Percentiles rank a stretch among this genome's conserved stretches.
phyloP scores from a whole-genome alignment of 2,113 vertebrate species.

The Ursus arctos region DNA sequence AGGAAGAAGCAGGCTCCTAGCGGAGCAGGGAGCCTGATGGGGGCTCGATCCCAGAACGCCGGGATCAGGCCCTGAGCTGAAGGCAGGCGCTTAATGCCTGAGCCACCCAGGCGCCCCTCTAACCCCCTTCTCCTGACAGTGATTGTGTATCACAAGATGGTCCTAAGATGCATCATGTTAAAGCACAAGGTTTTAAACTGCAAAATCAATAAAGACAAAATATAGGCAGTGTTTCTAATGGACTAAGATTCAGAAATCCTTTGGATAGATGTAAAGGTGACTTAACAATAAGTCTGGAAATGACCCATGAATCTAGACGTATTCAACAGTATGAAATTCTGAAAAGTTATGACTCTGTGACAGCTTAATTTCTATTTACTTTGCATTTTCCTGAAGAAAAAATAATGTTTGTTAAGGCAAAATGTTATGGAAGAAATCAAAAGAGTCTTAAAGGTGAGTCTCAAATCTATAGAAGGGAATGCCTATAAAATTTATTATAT shows the following conservation, averaged over 20 bases:
- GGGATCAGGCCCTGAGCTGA: no score
- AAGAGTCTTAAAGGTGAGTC: not conserved
- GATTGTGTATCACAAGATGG: not conserved
- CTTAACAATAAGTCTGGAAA: not conserved
- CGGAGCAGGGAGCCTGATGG: no score
- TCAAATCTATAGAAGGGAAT: not conserved
- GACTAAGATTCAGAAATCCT: not conserved
- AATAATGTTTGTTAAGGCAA: not conserved
- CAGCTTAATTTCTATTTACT: slow-evolving; percentile 17
- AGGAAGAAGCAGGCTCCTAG: no score
- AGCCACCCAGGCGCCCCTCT: not conserved
- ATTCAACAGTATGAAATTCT: not conserved
- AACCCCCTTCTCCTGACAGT: not conserved
- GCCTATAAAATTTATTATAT: not conserved
- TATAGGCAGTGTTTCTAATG: not conserved
- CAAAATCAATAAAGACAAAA: not conserved
- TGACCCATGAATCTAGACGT: not conserved
- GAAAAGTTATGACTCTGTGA: not conserved
- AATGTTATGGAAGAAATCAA: slow-evolving; percentile 23
- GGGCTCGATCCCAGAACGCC: no score
- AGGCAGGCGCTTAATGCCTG: no score
- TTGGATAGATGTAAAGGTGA: not conserved
- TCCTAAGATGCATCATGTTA: no score
- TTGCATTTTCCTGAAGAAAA: slow-evolving; percentile 9
- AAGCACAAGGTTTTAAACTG: not conserved